Base-by-base conservation (phyloP, 2,113 vertebrate species). In the Eleginops maclovinus region DNA sequence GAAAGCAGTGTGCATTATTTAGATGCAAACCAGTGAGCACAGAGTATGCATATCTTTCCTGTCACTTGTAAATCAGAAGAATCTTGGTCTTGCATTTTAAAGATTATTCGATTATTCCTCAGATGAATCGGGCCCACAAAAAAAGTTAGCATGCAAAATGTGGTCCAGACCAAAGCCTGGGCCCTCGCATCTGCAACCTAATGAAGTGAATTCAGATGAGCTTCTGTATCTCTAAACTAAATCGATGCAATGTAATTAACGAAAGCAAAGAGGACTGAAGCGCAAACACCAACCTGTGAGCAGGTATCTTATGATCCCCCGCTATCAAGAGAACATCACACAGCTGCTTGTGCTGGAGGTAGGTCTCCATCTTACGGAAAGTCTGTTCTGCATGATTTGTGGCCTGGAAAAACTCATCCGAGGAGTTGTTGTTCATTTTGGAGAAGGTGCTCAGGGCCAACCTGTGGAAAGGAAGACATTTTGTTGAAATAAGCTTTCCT, bases 281-380 rank as follows among this genome's bases (percentile, higher is more conserved):
- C 69, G 66, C 71, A 73, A 62, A 78, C 56, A 87, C 91, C 64
- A 90, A 98, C 98, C 97, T 96, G 92, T 99, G 97, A 56, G 98
- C 98, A 13, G 97, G 97, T 73, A 99, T 99, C 90, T 95, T 97
- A 76, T 97, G 97, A 75, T 98, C 95, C 0, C 98, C 98, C 0
- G 92, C 97, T 67, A 99, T 95, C 63, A 99, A 94, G 21, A 99
- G 94, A 50, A 99, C 98, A 6, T 99, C 97, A 31, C 98, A 99
- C 72, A 99, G 94, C 90, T 98, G 96, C 88, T 98, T 97, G 91
- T 98, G 96, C 92, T 98, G 97, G 69, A 99, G 94, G 67, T 99
- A 99, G 58, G 89, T 98, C 88, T 98, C 97, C 96, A 99, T 99
- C 87, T 97, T 99, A 58, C 94, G 95, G 82, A 99, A 98, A 0